phyloP scores from a whole-genome alignment of 37 sponge, comb jelly and placozoan genomes.

The Tethya wilhelma region DNA sequence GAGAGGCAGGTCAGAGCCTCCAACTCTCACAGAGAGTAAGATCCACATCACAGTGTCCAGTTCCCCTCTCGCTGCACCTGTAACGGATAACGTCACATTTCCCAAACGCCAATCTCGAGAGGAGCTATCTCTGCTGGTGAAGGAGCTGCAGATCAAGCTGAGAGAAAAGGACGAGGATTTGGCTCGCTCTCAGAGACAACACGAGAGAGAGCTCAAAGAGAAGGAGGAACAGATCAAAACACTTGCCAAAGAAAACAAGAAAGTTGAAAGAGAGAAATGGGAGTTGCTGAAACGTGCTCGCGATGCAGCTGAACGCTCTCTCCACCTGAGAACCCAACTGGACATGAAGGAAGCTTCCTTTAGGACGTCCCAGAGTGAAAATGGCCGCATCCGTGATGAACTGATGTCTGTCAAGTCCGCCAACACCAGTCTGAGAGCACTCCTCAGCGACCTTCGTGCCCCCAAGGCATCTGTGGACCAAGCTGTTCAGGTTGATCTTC shows the following conservation, averaged over 20 bases:
- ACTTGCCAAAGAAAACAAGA: constrained; percentile 47
- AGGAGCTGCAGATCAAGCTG: constrained; percentile 7
- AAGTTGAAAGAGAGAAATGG: constrained; percentile 89
- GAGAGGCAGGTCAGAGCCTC: background rate
- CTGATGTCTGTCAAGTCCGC: constrained; percentile 60
- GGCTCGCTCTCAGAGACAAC: background rate
- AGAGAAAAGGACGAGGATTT: constrained; percentile 50
- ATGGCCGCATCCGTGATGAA: constrained; percentile 52
- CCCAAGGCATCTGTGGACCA: constrained; percentile 15
- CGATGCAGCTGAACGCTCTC: constrained; percentile 72
- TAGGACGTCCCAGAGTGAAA: constrained; percentile 21
- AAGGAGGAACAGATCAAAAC: constrained; percentile 62
- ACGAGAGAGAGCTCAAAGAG: constrained; percentile 28
- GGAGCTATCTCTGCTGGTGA: background rate
- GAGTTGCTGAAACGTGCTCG: constrained; percentile 84
- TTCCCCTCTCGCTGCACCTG: background rate
- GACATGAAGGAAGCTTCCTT: constrained; percentile 45
- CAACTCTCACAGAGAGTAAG: background rate
- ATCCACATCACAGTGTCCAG: constrained; percentile 24
- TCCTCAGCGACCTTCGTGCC: constrained; percentile 40
- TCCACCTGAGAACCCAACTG: constrained; percentile 59
- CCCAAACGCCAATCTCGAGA: background rate
- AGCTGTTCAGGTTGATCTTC: constrained; percentile 23
- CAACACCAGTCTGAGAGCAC: constrained; percentile 58
- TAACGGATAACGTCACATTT: background rate